Evolutionary conservation across 2,888 invertebrate species (phyloP).

Genomic region (Drosophila mimetica): DNA sequence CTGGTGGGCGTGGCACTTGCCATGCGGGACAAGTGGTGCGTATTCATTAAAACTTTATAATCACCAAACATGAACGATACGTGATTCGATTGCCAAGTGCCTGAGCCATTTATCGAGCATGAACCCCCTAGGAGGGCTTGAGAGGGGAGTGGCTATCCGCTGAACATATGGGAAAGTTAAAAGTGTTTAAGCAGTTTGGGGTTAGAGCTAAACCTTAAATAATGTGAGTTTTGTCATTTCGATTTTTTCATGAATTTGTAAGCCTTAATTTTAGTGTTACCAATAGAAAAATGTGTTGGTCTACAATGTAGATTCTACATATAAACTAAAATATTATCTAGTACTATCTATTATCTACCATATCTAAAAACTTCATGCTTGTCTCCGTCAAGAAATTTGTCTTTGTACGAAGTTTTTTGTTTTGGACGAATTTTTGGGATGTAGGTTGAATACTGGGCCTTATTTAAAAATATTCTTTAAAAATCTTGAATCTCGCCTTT

Average conservation of each 20-base stretch:
- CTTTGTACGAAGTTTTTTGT: too few species aligned
- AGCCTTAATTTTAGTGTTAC: too few species aligned
- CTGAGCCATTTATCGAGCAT: constrained; percentile 47
- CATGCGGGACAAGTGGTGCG: constrained; percentile 59
- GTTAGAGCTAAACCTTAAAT: neutral
- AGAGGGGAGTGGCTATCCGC: neutral
- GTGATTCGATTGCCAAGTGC: constrained; percentile 69
- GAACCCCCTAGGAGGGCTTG: constrained; percentile 10
- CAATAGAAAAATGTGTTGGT: too few species aligned
- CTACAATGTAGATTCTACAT: too few species aligned
- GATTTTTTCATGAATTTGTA: neutral
- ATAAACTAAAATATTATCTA: too few species aligned
- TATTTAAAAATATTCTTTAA: neutral
- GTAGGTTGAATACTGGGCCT: too few species aligned
- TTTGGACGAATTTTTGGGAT: too few species aligned
- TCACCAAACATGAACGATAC: constrained; percentile 68
- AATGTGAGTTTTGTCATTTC: neutral
- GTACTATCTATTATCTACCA: too few species aligned
- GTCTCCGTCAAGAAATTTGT: too few species aligned
- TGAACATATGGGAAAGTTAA: constrained; percentile 35
- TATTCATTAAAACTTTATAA: constrained; percentile 81
- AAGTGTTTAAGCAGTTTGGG: constrained; percentile 4
- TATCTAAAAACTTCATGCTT: too few species aligned
- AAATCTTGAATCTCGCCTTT: neutral
- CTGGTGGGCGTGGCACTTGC: constrained; percentile 31